Evolutionary conservation across 37 sponge, comb jelly and placozoan species (phyloP), one percentile per base, ranked within the genome.

Genomic region (Hormiphora californensis): DNA sequence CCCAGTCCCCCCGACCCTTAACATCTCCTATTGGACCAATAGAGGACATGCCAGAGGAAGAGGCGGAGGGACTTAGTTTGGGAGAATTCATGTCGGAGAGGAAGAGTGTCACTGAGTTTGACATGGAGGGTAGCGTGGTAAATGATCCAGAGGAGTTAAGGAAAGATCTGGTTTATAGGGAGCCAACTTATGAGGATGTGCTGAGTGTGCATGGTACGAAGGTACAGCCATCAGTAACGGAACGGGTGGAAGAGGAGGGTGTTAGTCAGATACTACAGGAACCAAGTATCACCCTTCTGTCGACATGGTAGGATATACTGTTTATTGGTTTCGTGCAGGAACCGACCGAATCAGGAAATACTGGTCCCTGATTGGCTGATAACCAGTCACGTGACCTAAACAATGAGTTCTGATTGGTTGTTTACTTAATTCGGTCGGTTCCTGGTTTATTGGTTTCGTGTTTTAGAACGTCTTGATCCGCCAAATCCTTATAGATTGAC

Each of bases 161-260:
- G 44, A 40, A 73, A 22, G 36, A 73, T 17, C 8, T 73, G 46
- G 19, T 19, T 33, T 73, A 41, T 36, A 15, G 9, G 5, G 81
- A 73, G 41, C 81, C 81, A 4, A 73, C 81, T 3, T 73, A 73
- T 36, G 81, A 73, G 23, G 81, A 73, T 40, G 81, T 73, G 9
- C 81, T 73, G 19, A 73, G 43, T 40, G 44, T 73, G 19, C 21
- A 43, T 1, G 81, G 81, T 1, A 73, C 40, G 38, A 73, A 73
- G 21, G 25, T 57, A 30, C 25, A 28, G 19, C 7, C 59, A 57
- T 23, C 22, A 28, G 59, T 4, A 28, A n/a, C 59, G 4, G 59
- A 57, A 57, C 28, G 25, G 11, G 23, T 4, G 21, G 23, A 3
- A 4, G 17, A 4, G 28, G 59, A 57, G 3, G 59, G 21, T 4